Conservation (phyloP, 2,888 invertebrate species). For the Seira sanloemensis region DNA sequence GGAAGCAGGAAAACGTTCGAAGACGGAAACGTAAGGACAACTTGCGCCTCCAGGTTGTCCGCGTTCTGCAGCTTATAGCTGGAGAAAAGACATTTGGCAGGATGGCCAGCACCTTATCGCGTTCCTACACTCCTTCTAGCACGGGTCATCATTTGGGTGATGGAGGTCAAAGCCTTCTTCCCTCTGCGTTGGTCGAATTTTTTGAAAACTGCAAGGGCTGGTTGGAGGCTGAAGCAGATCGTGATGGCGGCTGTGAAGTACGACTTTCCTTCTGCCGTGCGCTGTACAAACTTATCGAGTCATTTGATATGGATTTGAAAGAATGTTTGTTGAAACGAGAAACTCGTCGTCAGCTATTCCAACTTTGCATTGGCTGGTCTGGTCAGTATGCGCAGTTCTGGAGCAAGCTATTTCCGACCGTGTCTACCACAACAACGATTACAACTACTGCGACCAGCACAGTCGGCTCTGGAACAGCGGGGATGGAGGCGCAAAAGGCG, state of each 20-base stretch:
- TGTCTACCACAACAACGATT: slow-evolving; percentile 40
- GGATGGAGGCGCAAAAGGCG: slow-evolving; percentile 45
- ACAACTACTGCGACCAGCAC: slow-evolving; percentile 41
- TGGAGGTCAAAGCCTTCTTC: slow-evolving; percentile 56
- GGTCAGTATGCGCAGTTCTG: slow-evolving; percentile 87
- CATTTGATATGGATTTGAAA: slow-evolving; percentile 71
- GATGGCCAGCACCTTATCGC: slow-evolving; percentile 68
- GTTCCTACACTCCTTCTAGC: slow-evolving; percentile 63
- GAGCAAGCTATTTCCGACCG: slow-evolving; percentile 53
- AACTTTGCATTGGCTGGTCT: slow-evolving; percentile 95
- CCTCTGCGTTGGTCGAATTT: slow-evolving; percentile 69
- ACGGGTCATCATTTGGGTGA: slow-evolving; percentile 67
- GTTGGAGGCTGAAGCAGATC: slow-evolving; percentile 71
- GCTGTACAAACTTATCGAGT: slow-evolving; percentile 64
- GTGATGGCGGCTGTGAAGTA: slow-evolving; percentile 72
- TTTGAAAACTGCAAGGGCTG: slow-evolving; percentile 71
- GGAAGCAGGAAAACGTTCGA: slow-evolving; percentile 97
- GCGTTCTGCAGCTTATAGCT: slow-evolving; percentile 93
- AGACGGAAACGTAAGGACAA: slow-evolving; percentile 93
- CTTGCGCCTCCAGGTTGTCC: slow-evolving; percentile 91
- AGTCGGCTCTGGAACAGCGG: slow-evolving; percentile 67
- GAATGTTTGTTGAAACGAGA: slow-evolving; percentile 90
- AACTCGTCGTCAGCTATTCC: slow-evolving; percentile 90
- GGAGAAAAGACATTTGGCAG: slow-evolving; percentile 90
- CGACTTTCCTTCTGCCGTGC: slow-evolving; percentile 69